Conservation (phyloP, 2,797 vertebrate genomes). For the Xenentodon cancila region DNA sequence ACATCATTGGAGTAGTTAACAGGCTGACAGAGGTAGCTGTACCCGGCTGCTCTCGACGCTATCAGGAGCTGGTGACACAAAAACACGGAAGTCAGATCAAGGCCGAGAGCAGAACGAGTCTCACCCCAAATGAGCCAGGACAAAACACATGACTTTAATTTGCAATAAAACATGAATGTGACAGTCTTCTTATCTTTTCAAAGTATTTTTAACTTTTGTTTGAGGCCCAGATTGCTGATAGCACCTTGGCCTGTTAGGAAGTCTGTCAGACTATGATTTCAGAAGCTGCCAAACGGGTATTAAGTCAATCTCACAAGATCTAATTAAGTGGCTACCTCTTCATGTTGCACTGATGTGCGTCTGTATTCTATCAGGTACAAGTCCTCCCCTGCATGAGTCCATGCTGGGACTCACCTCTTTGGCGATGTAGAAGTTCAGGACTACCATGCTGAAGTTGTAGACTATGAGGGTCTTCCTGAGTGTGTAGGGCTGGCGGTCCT, state of each 20-base stretch:
- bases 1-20: conserved; percentile 95
- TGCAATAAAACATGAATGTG: neutral
- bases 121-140: neutral
- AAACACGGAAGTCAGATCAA: conserved; percentile 24
- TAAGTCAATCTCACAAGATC: neutral
- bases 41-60: conserved; percentile 92
- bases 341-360: neutral
- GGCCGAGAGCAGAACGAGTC: neutral
- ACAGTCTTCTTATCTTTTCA: neutral
- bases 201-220: neutral
- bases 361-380: too few species aligned
- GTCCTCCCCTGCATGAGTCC: neutral
- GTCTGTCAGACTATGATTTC: neutral
- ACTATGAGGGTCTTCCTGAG: conserved; percentile 92
- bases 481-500: conserved; percentile 91
- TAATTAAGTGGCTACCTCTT: neutral
- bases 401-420: conserved; percentile 88
- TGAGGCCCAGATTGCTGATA: neutral
- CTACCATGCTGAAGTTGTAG: conserved; percentile 99
- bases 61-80: conserved; percentile 86
- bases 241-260: neutral
- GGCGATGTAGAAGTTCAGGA: conserved; percentile 98
- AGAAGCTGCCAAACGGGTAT: neutral
- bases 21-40: conserved; percentile 97
- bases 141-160: neutral